These are phyloP conservation scores for Aurelia aurita DNA, from an alignment of 30 jellyfish, hydroid and myxozoan genomes.

Conservation along the genomic window DNA sequence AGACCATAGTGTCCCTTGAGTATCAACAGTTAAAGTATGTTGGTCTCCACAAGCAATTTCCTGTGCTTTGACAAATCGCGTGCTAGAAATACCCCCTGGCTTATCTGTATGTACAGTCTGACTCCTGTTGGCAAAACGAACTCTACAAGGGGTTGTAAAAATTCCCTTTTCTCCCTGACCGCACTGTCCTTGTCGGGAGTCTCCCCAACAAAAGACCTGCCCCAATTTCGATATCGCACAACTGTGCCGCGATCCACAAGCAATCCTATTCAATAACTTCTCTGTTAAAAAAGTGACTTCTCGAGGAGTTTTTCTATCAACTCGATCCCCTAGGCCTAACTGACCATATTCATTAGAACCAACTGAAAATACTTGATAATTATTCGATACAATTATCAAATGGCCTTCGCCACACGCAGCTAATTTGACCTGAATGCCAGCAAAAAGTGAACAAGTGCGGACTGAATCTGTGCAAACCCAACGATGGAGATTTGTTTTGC, in stretches of 20 bases:
- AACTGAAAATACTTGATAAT: constrained; percentile 66
- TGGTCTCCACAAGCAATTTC: constrained; percentile 85
- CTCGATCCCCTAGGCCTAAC: constrained; percentile 93
- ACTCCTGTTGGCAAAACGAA: constrained; percentile 49
- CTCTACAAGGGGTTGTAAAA: constrained; percentile 87
- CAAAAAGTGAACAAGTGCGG: constrained; percentile 51
- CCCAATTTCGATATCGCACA: constrained; percentile 83
- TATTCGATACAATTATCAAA: constrained; percentile 63
- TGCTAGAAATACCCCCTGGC: background rate
- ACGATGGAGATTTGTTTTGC: constrained; percentile 57
- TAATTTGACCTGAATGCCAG: constrained; percentile 62
- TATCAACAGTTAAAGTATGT: constrained; percentile 78
- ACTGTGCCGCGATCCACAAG: constrained; percentile 92
- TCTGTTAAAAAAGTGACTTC: constrained; percentile 56
- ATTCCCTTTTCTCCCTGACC: constrained; percentile 93
- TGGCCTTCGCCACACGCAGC: constrained; percentile 94
- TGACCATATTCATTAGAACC: constrained; percentile 93
- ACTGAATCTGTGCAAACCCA: constrained; percentile 14
- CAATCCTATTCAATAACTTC: constrained; percentile 49
- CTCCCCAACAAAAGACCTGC: constrained; percentile 95
- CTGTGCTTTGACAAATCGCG: constrained; percentile 17
- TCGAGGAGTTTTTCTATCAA: constrained; percentile 58
- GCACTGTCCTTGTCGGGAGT: constrained; percentile 97
- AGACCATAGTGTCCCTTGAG: constrained; percentile 86
- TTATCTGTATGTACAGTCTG: background rate